Conservation (phyloP, 2,888 invertebrate genomes). For the Mantis religiosa region DNA sequence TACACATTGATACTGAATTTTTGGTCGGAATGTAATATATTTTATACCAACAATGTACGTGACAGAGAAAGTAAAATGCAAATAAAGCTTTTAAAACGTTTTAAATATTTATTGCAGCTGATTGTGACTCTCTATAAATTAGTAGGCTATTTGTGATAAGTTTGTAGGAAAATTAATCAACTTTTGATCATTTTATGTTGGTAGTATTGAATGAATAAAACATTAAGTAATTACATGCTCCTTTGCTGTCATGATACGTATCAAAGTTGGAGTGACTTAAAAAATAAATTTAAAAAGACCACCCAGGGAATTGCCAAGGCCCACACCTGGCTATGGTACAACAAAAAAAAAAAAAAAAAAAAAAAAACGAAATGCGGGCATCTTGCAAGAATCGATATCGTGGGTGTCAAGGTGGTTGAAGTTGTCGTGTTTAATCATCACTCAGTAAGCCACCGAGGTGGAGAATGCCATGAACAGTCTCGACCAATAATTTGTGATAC, state of each 20-base stretch:
- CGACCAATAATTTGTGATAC: too few species aligned
- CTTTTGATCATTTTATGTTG: too few species aligned
- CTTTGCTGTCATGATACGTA: background rate
- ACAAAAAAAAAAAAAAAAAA: too few species aligned
- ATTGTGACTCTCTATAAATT: too few species aligned
- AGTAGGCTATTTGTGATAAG: too few species aligned
- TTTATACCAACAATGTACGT: too few species aligned
- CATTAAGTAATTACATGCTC: background rate
- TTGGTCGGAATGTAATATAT: too few species aligned
- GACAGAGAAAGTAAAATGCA: too few species aligned
- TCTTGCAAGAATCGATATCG: background rate
- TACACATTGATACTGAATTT: too few species aligned
- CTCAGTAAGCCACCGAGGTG: background rate
- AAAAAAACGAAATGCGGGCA: background rate
- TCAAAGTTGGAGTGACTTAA: background rate
- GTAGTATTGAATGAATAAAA: background rate
- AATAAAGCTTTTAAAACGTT: too few species aligned
- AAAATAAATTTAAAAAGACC: background rate
- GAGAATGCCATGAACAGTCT: background rate
- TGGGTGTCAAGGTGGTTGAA: background rate
- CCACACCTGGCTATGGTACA: background rate
- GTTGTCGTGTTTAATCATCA: background rate
- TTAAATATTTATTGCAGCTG: too few species aligned
- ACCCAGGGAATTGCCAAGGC: background rate
- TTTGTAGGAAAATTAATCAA: too few species aligned